Evolutionary conservation across 2,888 invertebrate species (phyloP), one percentile per base, ranked within the genome.

Genomic region (Sipunculus nudus): DNA sequence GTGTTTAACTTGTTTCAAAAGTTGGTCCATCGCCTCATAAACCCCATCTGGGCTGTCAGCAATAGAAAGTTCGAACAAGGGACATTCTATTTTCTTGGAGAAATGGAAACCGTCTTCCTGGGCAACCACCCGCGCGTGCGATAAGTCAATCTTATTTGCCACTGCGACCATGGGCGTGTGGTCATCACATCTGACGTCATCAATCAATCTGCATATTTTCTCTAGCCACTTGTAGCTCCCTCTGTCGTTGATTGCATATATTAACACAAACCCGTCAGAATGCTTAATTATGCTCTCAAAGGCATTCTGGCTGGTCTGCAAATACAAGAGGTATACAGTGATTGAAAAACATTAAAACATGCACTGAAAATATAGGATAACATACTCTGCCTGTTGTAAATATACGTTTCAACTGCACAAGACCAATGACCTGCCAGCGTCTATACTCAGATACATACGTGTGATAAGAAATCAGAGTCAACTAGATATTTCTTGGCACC

Each of bases 161-260:
- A 78, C 76, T 8, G 78, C 61, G 3, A 78, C 76, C 6, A 75
- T 35, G 1, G 78, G 77, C 8, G 73, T 74, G 25, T 53, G 47
- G 28, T 66, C 73, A 57, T 73, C 74, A 26, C 53, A 35, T 31
- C 43, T 39, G n/a, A 65, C 16, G 35, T 65, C 66, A 43, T 65
- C 48, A 6, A 75, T 50, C 8, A 49, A 39, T 56, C 73, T 73
- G 53, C 73, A 73, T 38, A 91, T 89, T 55, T 89, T 87, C 55
- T 91, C 88, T 57, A 93, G 89, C 79, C 91, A 93, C 82, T 91
- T 91, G 84, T 94, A 93, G 28, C 93, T 93, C 67, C 88, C 87
- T 49, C 92, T 86, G 83, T 95, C 94, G 0, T 92, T 94, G 78
- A 95, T 93, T 50, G 95, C 93, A 84, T 94, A 96, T 29, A 95